These are phyloP conservation scores for Sympetrum striolatum DNA, from an alignment of 2,888 invertebrate genomes.

Conservation along the genomic window DNA sequence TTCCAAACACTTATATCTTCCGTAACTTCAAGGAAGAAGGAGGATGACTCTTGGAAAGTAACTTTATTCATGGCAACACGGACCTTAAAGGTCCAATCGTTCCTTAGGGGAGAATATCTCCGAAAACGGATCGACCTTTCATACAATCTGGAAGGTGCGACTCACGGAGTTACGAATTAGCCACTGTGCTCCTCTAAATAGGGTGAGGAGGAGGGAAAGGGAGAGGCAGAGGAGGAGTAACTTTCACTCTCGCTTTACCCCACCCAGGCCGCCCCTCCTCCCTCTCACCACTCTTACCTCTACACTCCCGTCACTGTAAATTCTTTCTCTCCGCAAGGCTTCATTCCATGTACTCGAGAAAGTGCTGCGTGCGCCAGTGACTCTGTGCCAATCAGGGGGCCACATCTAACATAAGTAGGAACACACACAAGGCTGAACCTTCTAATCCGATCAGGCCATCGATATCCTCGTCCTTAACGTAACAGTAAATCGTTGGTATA, in stretches of 20 bases:
- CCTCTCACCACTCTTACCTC: background rate
- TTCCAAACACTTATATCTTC: no score
- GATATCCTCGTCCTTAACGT: no score
- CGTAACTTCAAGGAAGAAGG: no score
- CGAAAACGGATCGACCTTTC: no score
- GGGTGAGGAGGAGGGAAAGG: background rate
- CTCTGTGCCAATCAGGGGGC: background rate
- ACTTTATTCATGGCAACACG: no score
- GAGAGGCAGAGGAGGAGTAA: background rate
- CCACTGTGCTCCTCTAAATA: background rate
- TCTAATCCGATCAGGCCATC: no score
- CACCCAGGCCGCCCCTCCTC: background rate
- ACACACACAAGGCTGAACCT: no score
- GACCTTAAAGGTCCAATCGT: no score
- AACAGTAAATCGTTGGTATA: no score
- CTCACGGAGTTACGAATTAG: background rate
- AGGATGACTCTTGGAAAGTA: no score
- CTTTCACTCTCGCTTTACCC: slow-evolving; percentile 23
- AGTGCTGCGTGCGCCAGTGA: background rate
- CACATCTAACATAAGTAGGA: background rate
- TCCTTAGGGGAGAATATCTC: no score
- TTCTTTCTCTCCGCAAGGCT: slow-evolving; percentile 19
- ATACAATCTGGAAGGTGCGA: no score
- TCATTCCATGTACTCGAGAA: background rate
- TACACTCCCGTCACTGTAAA: background rate